Conservation (phyloP, 2,888 invertebrate species). For the Oxytorus armatus region DNA sequence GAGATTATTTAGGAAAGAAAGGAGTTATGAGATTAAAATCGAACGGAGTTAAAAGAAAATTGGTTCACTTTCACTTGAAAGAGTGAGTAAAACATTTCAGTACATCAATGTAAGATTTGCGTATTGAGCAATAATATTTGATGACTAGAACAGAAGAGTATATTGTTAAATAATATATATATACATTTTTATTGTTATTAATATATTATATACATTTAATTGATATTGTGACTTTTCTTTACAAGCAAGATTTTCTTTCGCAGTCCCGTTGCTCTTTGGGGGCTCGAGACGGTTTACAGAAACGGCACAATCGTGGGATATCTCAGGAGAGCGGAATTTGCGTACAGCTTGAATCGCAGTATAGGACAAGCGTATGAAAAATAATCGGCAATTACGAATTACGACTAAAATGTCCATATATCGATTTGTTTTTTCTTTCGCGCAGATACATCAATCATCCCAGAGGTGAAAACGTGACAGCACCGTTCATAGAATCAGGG, state of each 20-base stretch:
- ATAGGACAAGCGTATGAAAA: slow-evolving; percentile 87
- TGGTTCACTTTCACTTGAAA: slow-evolving; percentile 90
- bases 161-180: slow-evolving; percentile 17
- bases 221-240: slow-evolving; percentile 18
- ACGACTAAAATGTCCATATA: not conserved
- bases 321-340: slow-evolving; percentile 93
- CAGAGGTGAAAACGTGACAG: slow-evolving; percentile 87
- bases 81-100: slow-evolving; percentile 85
- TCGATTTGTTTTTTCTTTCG: slow-evolving; percentile 45
- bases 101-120: not conserved
- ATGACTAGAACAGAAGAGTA: not conserved
- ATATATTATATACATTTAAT: not conserved
- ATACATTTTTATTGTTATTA: slow-evolving; percentile 5
- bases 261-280: slow-evolving; percentile 90
- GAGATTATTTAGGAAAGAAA: slow-evolving; percentile 92
- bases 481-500: slow-evolving; percentile 89
- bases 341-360: slow-evolving; percentile 86
- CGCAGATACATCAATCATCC: slow-evolving; percentile 86
- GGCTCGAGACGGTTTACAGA: slow-evolving; percentile 93
- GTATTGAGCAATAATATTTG: not conserved
- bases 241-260: not conserved
- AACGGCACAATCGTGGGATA: slow-evolving; percentile 92
- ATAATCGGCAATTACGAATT: slow-evolving; percentile 2
- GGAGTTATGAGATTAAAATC: slow-evolving; percentile 88
- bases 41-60: slow-evolving; percentile 90